These are phyloP conservation scores for Harpalus rubripes DNA, from an alignment of 2,888 invertebrate genomes.

Conservation along the genomic window DNA sequence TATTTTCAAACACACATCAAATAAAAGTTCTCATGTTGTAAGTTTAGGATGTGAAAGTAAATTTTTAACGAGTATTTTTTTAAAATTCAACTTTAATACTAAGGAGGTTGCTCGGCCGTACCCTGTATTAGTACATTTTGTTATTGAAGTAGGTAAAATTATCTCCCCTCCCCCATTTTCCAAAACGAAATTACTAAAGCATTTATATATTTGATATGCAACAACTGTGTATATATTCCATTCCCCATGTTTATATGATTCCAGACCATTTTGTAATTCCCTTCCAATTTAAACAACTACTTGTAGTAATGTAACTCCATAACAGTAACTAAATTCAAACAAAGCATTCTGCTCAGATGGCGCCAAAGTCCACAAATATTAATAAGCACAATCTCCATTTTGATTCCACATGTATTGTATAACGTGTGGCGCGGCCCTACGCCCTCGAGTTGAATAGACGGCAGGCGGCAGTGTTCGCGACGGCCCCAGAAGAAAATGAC, in stretches of 20 bases:
- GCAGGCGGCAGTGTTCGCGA: too few relatives aligned
- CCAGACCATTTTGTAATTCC: not conserved
- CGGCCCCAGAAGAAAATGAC: constrained; percentile 41
- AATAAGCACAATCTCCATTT: constrained; percentile 54
- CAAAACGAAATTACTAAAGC: too few relatives aligned
- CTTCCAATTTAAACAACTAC: not conserved
- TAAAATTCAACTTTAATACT: too few relatives aligned
- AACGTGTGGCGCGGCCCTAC: not conserved
- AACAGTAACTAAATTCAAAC: constrained; percentile 23
- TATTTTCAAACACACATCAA: too few relatives aligned
- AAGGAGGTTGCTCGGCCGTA: too few relatives aligned
- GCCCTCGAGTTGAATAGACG: not conserved
- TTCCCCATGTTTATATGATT: not conserved
- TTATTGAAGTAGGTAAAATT: too few relatives aligned
- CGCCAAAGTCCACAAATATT: constrained; percentile 29
- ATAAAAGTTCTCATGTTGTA: too few relatives aligned
- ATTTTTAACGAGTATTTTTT: too few relatives aligned
- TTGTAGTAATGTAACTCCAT: not conserved
- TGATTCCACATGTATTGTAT: constrained; percentile 41
- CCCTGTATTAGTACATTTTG: too few relatives aligned
- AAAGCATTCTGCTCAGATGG: constrained; percentile 38
- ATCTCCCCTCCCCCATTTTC: too few relatives aligned
- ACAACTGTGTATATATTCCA: not conserved
- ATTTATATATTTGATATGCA: not conserved
- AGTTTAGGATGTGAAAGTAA: too few relatives aligned